phyloP scores from a whole-genome alignment of 92 coral and sea anemone species.

The Phenganax subtilis region DNA sequence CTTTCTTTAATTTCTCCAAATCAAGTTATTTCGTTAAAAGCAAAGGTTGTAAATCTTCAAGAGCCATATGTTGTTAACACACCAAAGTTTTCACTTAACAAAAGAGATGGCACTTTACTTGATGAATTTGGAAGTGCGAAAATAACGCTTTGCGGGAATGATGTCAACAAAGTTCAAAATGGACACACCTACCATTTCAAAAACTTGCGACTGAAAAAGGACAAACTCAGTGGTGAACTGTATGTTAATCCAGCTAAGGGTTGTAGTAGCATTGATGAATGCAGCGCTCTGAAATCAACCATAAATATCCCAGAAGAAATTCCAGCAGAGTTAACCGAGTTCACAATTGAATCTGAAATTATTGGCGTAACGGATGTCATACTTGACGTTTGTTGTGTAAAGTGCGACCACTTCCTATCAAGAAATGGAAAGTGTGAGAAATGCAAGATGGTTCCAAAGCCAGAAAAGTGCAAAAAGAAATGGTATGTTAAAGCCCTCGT shows the following conservation, averaged over 20 bases:
- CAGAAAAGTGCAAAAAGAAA: slow-evolving; percentile 13
- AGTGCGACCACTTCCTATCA: slow-evolving; percentile 11
- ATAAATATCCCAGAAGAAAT: slow-evolving; percentile 7
- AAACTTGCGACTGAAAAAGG: slow-evolving; percentile 28
- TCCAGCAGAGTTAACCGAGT: slow-evolving; percentile 15
- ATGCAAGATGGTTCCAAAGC: slow-evolving; percentile 23
- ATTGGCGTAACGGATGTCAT: slow-evolving; percentile 32
- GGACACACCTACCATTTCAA: slow-evolving; percentile 24
- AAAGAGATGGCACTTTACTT: slow-evolving; percentile 10
- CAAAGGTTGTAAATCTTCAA: slow-evolving; percentile 13
- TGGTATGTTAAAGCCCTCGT: slow-evolving; percentile 19
- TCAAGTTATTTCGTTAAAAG: slow-evolving; percentile 18
- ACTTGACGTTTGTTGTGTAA: slow-evolving; percentile 23
- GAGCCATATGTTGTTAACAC: not conserved
- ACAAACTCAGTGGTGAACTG: slow-evolving; percentile 26
- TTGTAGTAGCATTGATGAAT: not conserved
- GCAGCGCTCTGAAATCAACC: slow-evolving; percentile 3
- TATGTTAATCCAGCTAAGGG: slow-evolving; percentile 29
- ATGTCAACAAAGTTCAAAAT: slow-evolving; percentile 17
- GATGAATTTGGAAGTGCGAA: slow-evolving; percentile 21
- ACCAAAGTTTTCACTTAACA: slow-evolving; percentile 9
- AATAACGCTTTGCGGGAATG: slow-evolving; percentile 6
- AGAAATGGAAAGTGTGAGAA: slow-evolving; percentile 4
- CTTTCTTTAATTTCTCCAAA: not conserved
- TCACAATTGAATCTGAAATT: slow-evolving; percentile 4